Evolutionary conservation across 1,140 invertebrate genomes (phyloP), one percentile per base, ranked within the genome.

Genomic region (Hylyphantes graminicola): DNA sequence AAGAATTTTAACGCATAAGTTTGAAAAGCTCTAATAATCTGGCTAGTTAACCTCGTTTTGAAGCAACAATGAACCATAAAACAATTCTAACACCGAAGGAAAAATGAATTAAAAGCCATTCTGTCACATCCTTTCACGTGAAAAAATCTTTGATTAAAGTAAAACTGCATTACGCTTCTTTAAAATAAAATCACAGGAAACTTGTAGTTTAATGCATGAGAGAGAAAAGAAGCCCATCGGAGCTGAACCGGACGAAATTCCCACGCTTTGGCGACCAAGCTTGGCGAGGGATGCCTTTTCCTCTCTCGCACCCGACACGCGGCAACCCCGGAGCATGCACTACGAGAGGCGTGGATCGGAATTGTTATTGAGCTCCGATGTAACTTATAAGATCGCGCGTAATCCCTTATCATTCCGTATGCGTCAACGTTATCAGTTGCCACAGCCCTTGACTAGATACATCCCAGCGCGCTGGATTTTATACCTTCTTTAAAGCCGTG

Each of bases 401-500:
- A 73, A 63, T 8, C 57, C 35, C 79, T 81, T 81, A 81, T 81
- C 79, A 68, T 78, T 78, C 79, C 50, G 15, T 15, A n/a, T 59
- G 55, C 68, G 57, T 59, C 65, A 63, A 63, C 55, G 65, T 81
- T 83, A 74, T 75, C 80, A 17, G 19, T 50, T 53, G 61, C n/a
- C 35, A 17, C 10, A 6, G 8, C n/a, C 7, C 6, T 51, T 21
- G 12, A 17, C 9, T 70, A 7, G 15, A 15, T 50, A 64, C 17
- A 63, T 55, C 15, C n/a, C n/a, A 10, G 13, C 70, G 75, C 48
- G 13, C 80, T 75, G 72, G 61, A 65, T 75, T 21, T 12, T 13
- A 74, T 17, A 51, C 80, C 35, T 75, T n/a, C 80, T 83, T 83
- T 83, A 73, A 75, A 83, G 80, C 80, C 57, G 50, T 75, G 80